Conservation (phyloP, 2,888 invertebrate genomes). For the Drosophila subsilvestris region DNA sequence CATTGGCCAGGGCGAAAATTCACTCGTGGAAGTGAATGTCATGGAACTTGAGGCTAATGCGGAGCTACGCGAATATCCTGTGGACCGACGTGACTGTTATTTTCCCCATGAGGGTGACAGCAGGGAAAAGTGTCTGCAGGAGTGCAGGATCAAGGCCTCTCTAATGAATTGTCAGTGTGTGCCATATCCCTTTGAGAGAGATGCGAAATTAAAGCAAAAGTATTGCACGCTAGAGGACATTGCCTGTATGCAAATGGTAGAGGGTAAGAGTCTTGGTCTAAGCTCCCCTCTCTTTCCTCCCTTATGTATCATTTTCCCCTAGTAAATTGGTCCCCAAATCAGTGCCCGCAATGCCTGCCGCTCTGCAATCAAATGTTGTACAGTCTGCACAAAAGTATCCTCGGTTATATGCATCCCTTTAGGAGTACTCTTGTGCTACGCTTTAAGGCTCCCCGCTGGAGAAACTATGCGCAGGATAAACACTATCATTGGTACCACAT, state of each 20-base stretch:
- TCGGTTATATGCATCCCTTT: conserved; percentile 31
- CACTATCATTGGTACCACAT: conserved; percentile 77
- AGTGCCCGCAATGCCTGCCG: conserved; percentile 69
- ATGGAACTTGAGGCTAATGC: conserved; percentile 51
- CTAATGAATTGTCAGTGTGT: conserved; percentile 70
- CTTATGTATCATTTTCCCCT: background rate
- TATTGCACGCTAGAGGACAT: conserved; percentile 70
- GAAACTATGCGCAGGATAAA: conserved; percentile 63
- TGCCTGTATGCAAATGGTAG: conserved; percentile 68
- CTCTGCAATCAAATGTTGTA: conserved; percentile 69
- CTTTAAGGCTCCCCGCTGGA: conserved; percentile 50
- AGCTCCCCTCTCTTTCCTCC: too few relatives aligned
- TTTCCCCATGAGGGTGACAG: conserved; percentile 65
- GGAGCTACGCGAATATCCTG: conserved; percentile 49
- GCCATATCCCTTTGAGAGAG: conserved; percentile 52
- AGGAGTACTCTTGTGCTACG: conserved; percentile 54
- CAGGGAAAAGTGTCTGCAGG: conserved; percentile 65
- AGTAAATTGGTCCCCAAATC: conserved; percentile 46
- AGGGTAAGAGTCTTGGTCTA: conserved; percentile 45
- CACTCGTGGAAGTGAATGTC: conserved; percentile 50
- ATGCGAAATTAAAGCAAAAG: conserved; percentile 18
- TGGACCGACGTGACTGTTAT: conserved; percentile 68
- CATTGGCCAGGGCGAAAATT: conserved; percentile 57
- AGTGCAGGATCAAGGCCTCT: conserved; percentile 63
- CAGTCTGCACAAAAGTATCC: conserved; percentile 54